A percentile compares a stretch with the other conserved stretches of the same genome.
phyloP scores from a whole-genome alignment of 2,797 vertebrate species.

The Sylvia borin region DNA sequence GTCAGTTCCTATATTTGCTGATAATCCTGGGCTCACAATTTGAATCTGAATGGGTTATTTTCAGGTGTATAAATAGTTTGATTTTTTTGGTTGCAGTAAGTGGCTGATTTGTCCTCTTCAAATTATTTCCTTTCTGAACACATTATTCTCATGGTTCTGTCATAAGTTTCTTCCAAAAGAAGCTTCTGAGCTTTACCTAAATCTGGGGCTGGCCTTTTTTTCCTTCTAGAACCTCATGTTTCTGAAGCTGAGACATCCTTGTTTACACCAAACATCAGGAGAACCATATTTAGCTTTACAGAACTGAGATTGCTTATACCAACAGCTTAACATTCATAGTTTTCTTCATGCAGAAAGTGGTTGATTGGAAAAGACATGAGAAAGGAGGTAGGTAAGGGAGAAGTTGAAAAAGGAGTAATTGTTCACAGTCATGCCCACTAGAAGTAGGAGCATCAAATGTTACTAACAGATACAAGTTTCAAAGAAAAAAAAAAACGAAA shows the following conservation, averaged over 20 bases:
- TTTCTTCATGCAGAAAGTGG: not conserved
- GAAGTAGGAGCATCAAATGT: not conserved
- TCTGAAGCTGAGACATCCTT: not conserved
- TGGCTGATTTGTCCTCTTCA: not conserved
- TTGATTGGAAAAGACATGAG: not conserved
- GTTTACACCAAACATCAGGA: not conserved
- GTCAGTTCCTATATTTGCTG: not conserved
- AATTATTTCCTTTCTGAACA: not conserved
- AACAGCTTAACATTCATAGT: not conserved
- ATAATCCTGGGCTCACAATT: not conserved
- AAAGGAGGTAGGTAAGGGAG: not conserved
- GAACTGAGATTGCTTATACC: not conserved
- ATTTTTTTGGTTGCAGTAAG: not conserved
- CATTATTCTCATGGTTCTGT: not conserved
- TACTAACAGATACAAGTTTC: not conserved
- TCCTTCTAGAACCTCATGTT: not conserved
- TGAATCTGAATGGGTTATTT: not conserved
- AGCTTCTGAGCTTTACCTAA: slow-evolving; percentile 1
- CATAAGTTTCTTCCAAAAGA: not conserved
- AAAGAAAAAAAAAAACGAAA: not conserved
- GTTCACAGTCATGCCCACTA: not conserved
- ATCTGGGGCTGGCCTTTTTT: not conserved
- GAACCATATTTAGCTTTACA: not conserved
- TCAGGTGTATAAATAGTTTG: not conserved
- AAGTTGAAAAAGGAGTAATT: not conserved